Conservation (phyloP, 2,113 vertebrate genomes). For the Toxostoma redivivum region DNA sequence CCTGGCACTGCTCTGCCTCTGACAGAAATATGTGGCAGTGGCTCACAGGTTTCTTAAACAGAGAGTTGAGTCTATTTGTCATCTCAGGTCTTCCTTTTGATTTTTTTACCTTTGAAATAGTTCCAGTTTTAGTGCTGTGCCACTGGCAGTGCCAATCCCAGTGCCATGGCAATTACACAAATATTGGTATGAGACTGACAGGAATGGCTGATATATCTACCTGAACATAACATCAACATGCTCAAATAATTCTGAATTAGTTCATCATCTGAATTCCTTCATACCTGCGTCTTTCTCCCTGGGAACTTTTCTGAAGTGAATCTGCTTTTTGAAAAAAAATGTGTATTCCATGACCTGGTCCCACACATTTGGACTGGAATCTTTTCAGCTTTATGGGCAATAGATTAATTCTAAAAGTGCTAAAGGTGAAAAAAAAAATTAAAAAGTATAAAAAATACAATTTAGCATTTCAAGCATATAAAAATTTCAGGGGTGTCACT, state of each 20-base stretch:
- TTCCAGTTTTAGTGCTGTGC: not conserved
- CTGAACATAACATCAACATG: not conserved
- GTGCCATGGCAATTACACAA: not conserved
- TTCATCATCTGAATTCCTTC: not conserved
- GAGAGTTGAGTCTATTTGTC: not conserved
- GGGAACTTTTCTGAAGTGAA: not conserved
- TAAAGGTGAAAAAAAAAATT: not conserved
- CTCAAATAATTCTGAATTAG: not conserved
- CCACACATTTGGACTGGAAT: too few species aligned
- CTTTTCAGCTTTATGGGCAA: not conserved
- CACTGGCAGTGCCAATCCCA: not conserved
- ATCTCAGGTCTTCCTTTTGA: too few species aligned
- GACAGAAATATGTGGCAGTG: not conserved
- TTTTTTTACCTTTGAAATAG: not conserved
- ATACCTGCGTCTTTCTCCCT: not conserved
- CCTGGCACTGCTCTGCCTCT: not conserved
- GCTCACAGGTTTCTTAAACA: not conserved
- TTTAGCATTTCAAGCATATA: not conserved
- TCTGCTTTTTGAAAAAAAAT: not conserved
- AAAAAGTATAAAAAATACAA: not conserved
- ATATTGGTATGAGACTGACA: not conserved
- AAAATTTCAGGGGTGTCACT: not conserved
- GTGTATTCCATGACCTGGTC: fast-evolving
- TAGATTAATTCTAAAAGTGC: not conserved
- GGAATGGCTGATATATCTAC: not conserved